Percentiles rank a stretch among this genome's conserved stretches.
phyloP scores from a whole-genome alignment of 2,113 vertebrate genomes.

The Spea multiplicata region DNA sequence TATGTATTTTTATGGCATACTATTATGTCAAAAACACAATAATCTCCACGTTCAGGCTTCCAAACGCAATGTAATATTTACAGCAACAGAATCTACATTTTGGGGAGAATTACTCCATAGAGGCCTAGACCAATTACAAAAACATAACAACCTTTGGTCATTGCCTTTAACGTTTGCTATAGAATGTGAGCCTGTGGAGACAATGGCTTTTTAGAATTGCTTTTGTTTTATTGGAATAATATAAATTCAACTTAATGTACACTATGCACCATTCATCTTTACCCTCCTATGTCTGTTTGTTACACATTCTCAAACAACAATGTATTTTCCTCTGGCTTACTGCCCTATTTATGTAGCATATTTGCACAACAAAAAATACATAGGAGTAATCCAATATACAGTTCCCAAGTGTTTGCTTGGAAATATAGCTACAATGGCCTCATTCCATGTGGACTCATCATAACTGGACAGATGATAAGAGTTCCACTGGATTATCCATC shows the following conservation, averaged over 20 bases:
- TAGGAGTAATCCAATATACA: too few species aligned
- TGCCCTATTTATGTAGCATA: too few species aligned
- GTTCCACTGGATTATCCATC: too few species aligned
- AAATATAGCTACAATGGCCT: too few species aligned
- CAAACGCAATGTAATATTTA: conserved; percentile 45
- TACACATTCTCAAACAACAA: not conserved
- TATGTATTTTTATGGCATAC: conserved; percentile 42
- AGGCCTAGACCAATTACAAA: conserved; percentile 42
- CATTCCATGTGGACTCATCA: too few species aligned
- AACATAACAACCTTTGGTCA: conserved; percentile 46
- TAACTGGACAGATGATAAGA: too few species aligned
- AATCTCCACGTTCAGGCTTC: conserved; percentile 27
- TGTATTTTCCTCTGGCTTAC: not conserved
- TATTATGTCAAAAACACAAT: conserved; percentile 42
- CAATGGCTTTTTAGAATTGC: conserved; percentile 43
- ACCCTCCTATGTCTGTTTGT: conserved; percentile 16
- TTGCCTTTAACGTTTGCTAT: conserved; percentile 36
- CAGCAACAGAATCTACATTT: conserved; percentile 42
- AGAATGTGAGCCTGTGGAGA: conserved; percentile 38
- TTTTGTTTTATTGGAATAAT: conserved; percentile 47
- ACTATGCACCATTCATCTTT: conserved; percentile 27
- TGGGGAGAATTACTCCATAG: conserved; percentile 38
- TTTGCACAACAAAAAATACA: too few species aligned
- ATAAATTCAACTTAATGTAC: conserved; percentile 43
- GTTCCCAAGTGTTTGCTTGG: too few species aligned